phyloP scores from a whole-genome alignment of 2,113 vertebrate genomes.

The Planiliza haematocheilus region DNA sequence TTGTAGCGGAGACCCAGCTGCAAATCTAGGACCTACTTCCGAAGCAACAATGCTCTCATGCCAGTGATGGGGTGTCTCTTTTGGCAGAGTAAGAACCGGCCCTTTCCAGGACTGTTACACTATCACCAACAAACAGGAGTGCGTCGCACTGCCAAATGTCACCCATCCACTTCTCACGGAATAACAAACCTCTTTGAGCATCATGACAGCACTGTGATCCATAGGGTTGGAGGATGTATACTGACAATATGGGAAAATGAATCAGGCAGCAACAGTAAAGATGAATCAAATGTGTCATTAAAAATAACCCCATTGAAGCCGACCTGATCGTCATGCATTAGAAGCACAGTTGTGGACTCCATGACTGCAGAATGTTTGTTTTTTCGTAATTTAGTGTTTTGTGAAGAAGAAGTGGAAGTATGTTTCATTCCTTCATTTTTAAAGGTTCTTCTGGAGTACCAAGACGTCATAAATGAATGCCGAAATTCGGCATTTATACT shows the following conservation, averaged over 20 bases:
- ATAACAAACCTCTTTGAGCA: slow-evolving; percentile 32
- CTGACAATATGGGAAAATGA: slow-evolving; percentile 23
- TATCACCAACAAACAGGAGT: slow-evolving; percentile 64
- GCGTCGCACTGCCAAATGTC: slow-evolving; percentile 42
- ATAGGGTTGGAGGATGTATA: slow-evolving; percentile 15
- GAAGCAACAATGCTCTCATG: slow-evolving; percentile 33
- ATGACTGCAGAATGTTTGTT: background rate
- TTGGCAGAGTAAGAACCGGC: slow-evolving; percentile 33
- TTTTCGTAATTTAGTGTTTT: background rate
- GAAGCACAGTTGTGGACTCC: background rate
- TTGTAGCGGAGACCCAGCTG: slow-evolving; percentile 16
- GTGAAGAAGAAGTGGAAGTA: background rate
- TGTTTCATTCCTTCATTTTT: background rate
- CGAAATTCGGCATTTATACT: too few relatives aligned
- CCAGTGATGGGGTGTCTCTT: slow-evolving; percentile 27
- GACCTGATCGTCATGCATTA: background rate
- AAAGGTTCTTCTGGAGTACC: too few relatives aligned
- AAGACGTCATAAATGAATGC: too few relatives aligned
- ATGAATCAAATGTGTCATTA: background rate
- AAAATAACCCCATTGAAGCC: background rate
- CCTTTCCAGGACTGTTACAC: slow-evolving; percentile 45
- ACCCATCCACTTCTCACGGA: slow-evolving; percentile 31
- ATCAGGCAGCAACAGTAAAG: slow-evolving; percentile 5
- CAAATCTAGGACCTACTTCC: slow-evolving; percentile 30
- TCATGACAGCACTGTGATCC: slow-evolving; percentile 27